Evolutionary conservation across 2,113 vertebrate genomes (phyloP).

Genomic region (Oncorhynchus masou): DNA sequence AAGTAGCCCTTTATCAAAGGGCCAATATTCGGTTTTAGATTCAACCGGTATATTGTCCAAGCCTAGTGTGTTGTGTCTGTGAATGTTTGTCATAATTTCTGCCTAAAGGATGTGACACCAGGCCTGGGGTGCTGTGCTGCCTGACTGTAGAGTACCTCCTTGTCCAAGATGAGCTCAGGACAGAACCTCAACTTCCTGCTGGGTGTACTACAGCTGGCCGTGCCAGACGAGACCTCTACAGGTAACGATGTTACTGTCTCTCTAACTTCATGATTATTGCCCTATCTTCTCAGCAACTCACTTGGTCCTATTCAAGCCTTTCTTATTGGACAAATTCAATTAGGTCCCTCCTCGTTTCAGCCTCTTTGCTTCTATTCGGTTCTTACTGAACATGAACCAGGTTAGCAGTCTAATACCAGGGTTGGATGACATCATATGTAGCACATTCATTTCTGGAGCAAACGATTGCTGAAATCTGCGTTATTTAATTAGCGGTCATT

Average conservation of each 20-base stretch:
- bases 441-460: too few relatives aligned
- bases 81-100: background rate
- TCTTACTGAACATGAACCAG: too few relatives aligned
- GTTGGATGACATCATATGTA: too few relatives aligned
- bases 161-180: conserved; percentile 84
- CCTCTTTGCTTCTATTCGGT: too few relatives aligned
- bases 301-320: background rate
- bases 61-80: background rate
- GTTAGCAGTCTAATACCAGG: too few relatives aligned
- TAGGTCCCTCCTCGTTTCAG: too few relatives aligned
- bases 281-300: too few relatives aligned
- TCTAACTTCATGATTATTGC: background rate
- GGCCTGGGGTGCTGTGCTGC: conserved; percentile 83
- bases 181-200: conserved; percentile 80
- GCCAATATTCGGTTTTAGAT: too few relatives aligned
- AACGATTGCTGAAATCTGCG: too few relatives aligned
- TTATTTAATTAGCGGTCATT: too few relatives aligned
- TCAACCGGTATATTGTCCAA: background rate
- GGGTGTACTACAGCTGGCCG: conserved; percentile 82
- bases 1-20: too few relatives aligned
- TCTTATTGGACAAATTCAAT: too few relatives aligned
- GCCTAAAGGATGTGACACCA: conserved; percentile 74
- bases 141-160: conserved; percentile 84
- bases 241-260: conserved; percentile 59
- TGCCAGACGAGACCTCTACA: conserved; percentile 66